A percentile compares a stretch with the other conserved stretches of the same genome.
Evolutionary conservation across 2,113 vertebrate species (phyloP).

Genomic region (Naja naja): DNA sequence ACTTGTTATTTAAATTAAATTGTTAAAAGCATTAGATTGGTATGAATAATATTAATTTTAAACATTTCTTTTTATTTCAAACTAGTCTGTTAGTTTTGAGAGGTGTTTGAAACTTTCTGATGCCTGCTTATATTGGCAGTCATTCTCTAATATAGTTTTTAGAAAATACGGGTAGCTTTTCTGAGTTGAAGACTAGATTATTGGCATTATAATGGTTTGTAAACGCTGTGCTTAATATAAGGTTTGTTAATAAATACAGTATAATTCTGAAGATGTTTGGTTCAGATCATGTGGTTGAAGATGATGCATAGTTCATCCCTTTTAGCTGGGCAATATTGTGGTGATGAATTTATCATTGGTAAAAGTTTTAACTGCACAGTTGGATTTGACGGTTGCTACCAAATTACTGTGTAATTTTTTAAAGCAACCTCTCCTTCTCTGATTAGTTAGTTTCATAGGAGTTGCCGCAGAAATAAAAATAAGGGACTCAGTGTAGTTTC

Average conservation of each 20-base stretch:
- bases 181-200: not conserved
- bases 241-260: not conserved
- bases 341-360: not conserved
- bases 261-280: not conserved
- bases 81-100: not conserved
- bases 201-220: not conserved
- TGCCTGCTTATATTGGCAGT: not conserved
- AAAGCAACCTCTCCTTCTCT: not conserved
- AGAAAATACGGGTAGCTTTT: not conserved
- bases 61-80: not conserved
- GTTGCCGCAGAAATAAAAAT: not conserved
- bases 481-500: not conserved
- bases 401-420: not conserved
- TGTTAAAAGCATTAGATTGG: conserved; percentile 10
- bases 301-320: not conserved
- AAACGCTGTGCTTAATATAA: not conserved
- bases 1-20: conserved; percentile 22
- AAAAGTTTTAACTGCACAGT: not conserved
- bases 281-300: not conserved
- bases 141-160: conserved; percentile 3
- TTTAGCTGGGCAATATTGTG: not conserved
- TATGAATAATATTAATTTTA: not conserved
- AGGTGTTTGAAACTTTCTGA: not conserved
- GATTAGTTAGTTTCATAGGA: not conserved
- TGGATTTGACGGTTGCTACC: not conserved